Evolutionary conservation across 2,888 invertebrate species (phyloP).

Genomic region (Acanthosepion pharaonis): DNA sequence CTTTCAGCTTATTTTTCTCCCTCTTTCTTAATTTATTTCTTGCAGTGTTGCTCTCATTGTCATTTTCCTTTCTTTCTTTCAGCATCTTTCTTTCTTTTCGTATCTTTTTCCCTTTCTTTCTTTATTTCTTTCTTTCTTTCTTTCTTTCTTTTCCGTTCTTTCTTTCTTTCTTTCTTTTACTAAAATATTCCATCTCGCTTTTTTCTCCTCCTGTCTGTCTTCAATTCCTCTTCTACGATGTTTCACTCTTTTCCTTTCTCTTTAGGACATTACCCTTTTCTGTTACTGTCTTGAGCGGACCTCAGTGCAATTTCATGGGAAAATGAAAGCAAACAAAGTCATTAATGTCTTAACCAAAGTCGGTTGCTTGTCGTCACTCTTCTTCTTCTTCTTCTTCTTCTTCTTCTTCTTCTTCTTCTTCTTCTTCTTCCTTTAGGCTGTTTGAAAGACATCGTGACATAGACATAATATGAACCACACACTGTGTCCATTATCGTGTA

Average conservation of each 20-base stretch:
- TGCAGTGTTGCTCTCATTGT: neutral
- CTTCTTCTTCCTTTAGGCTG: neutral
- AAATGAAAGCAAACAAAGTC: neutral
- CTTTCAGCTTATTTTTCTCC: no score
- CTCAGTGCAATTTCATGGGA: neutral
- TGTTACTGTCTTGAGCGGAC: neutral
- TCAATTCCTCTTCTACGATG: neutral
- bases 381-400: neutral
- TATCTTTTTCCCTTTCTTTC: neutral
- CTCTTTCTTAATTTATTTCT: neutral
- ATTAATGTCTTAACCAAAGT: neutral
- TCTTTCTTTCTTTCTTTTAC: neutral
- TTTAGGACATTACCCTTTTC: neutral
- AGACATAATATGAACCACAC: constrained; percentile 11
- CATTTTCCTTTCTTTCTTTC: neutral
- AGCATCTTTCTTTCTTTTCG: rapidly evolving
- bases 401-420: neutral
- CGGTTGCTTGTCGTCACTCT: neutral
- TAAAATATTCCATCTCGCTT: neutral
- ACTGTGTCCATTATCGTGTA: constrained; percentile 11
- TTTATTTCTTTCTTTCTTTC: neutral
- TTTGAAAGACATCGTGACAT: constrained; percentile 12
- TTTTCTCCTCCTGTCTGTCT: neutral
- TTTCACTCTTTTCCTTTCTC: neutral
- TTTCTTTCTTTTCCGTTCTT: neutral